These are phyloP conservation scores for Delia radicum DNA, from an alignment of 1,140 invertebrate genomes.

Conservation along the genomic window DNA sequence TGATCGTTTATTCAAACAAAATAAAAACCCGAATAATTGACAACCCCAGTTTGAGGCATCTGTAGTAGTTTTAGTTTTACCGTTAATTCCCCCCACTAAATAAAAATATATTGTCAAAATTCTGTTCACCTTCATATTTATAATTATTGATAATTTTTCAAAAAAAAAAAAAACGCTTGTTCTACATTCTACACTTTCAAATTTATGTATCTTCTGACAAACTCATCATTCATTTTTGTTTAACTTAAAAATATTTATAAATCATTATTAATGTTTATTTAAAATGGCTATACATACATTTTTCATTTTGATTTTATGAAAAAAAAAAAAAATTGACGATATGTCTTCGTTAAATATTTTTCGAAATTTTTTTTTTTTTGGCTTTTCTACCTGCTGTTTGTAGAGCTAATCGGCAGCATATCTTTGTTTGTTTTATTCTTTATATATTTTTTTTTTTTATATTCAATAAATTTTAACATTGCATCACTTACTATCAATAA, in stretches of 20 bases:
- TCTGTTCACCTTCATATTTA: too few relatives aligned
- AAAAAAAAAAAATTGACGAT: not conserved
- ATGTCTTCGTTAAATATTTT: conserved; percentile 9
- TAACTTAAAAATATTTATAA: too few relatives aligned
- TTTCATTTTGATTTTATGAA: not conserved
- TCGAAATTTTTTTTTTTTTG: not conserved
- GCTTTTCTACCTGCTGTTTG: not conserved
- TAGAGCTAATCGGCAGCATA: not conserved
- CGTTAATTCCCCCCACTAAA: too few relatives aligned
- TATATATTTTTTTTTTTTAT: not conserved
- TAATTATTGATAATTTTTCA: too few relatives aligned
- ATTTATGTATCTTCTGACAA: too few relatives aligned
- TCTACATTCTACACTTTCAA: too few relatives aligned
- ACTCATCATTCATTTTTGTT: not conserved
- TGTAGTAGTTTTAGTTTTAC: too few relatives aligned
- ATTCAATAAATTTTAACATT: not conserved
- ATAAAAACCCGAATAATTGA: too few relatives aligned
- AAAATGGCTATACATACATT: not conserved
- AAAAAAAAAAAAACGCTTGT: too few relatives aligned
- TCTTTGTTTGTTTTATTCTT: not conserved
- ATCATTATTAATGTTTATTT: conserved; percentile 10
- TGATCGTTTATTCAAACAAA: too few relatives aligned
- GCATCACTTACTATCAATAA: not conserved
- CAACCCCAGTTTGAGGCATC: too few relatives aligned
- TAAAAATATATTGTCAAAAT: too few relatives aligned